Percentiles rank a stretch among this genome's conserved stretches.
Conservation (phyloP, 2,797 vertebrate species). For the Ceryle rudis region DNA sequence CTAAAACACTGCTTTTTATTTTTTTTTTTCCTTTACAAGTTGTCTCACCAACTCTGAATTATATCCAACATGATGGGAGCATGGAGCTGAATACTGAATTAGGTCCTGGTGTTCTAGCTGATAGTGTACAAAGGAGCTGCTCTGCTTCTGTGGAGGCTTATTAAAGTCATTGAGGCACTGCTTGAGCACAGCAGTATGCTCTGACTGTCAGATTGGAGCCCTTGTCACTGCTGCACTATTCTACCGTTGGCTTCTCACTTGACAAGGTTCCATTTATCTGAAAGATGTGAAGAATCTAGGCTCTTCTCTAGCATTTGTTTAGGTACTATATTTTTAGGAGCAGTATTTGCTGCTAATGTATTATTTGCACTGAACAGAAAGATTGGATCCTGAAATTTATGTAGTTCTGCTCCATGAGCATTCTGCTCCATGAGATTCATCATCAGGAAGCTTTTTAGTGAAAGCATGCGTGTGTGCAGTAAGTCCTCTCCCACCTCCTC, state of each 20-base stretch:
- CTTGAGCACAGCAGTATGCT: neutral
- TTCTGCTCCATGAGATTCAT: neutral
- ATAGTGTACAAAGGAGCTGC: neutral
- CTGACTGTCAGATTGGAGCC: neutral
- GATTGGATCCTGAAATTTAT: neutral
- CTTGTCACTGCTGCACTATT: neutral
- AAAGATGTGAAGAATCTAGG: neutral
- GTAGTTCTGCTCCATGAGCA: neutral
- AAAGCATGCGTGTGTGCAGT: neutral
- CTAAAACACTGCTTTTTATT: neutral
- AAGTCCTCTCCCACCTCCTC: neutral
- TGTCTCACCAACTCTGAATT: conserved; percentile 19
- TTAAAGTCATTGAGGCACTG: neutral
- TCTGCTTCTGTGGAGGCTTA: neutral
- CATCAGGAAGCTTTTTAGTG: neutral
- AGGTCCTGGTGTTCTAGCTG: neutral
- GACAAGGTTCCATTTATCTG: neutral
- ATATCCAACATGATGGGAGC: neutral
- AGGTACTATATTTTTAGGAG: neutral
- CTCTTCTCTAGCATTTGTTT: neutral
- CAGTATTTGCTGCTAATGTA: neutral
- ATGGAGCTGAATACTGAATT: conserved; percentile 1
- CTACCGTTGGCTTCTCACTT: neutral
- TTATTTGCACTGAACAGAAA: neutral
- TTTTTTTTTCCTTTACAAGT: neutral